Evolutionary conservation across 1,140 invertebrate species (phyloP).

Genomic region (Tigriopus japonicus): DNA sequence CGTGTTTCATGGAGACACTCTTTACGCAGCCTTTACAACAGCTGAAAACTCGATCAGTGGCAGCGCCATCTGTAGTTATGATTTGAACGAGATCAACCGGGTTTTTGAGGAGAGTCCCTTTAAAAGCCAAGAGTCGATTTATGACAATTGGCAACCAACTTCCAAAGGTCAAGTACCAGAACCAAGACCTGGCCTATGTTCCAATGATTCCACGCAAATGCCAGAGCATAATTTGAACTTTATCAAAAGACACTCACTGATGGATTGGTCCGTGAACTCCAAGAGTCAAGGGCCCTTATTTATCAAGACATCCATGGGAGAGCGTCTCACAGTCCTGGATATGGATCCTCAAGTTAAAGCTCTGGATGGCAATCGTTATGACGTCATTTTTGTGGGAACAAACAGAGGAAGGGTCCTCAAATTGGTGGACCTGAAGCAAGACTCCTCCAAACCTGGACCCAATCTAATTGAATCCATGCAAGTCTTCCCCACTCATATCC

Average conservation of each 20-base stretch:
- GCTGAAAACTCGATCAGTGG: constrained; percentile 66
- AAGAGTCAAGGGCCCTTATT: constrained; percentile 17
- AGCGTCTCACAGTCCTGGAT: constrained; percentile 62
- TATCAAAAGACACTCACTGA: constrained; percentile 79
- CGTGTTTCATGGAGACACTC: constrained; percentile 41
- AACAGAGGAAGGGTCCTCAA: constrained; percentile 35
- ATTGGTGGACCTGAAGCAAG: constrained; percentile 25
- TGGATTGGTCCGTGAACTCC: constrained; percentile 54
- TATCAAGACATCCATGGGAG: constrained; percentile 20
- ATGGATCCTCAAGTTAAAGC: constrained; percentile 67
- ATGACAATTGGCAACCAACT: constrained; percentile 79
- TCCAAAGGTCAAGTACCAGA: constrained; percentile 40
- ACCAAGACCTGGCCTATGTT: constrained; percentile 61
- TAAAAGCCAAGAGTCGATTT: constrained; percentile 61
- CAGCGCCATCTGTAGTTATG: constrained; percentile 87
- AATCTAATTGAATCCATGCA: constrained; percentile 86
- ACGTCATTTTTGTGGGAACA: constrained; percentile 35
- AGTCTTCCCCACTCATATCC: constrained; percentile 57
- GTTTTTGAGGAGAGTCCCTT: constrained; percentile 66
- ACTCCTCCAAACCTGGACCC: constrained; percentile 39
- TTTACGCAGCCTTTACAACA: constrained; percentile 40
- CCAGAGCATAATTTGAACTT: constrained; percentile 77
- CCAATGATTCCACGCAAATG: constrained; percentile 67
- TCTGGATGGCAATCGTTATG: constrained; percentile 28
- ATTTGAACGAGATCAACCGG: constrained; percentile 56